These are phyloP conservation scores for Tylochromis polylepis DNA, from an alignment of 2,113 vertebrate species.

Conservation along the genomic window DNA sequence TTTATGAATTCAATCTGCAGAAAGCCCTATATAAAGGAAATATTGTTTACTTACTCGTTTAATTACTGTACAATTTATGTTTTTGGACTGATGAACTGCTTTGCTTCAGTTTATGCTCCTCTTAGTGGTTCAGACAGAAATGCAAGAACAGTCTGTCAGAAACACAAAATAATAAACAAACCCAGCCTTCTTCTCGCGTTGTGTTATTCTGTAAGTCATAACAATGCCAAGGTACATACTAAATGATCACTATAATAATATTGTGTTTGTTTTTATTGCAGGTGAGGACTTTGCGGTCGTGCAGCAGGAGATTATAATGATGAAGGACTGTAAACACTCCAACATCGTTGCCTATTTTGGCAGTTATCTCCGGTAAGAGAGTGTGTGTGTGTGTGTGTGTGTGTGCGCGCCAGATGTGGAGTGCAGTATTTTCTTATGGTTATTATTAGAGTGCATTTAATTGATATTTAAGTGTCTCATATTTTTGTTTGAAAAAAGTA, in stretches of 20 bases:
- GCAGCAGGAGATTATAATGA: constrained; percentile 99
- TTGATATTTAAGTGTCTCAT: not conserved
- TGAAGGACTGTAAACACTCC: constrained; percentile 99
- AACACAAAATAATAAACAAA: not conserved
- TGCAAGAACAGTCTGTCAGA: not conserved
- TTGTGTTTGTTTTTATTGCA: constrained; percentile 49
- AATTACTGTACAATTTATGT: not conserved
- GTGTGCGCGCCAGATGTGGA: not conserved
- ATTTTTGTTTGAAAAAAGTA: not conserved
- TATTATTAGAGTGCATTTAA: not conserved
- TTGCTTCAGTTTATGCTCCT: not conserved
- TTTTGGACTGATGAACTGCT: not conserved
- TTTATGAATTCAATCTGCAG: not conserved
- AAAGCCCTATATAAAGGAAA: not conserved
- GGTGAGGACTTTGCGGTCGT: constrained; percentile 99
- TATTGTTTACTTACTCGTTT: not conserved
- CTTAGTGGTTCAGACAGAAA: not conserved
- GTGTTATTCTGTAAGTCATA: not conserved
- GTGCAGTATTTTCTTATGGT: not conserved
- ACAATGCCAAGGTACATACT: not conserved
- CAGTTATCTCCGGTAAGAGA: constrained; percentile 93
- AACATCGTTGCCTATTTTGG: constrained; percentile 99
- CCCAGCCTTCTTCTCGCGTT: not conserved
- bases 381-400: not conserved
- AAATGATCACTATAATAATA: not conserved